These are phyloP conservation scores for Polydrusus cervinus DNA, from an alignment of 2,888 invertebrate species.

Conservation along the genomic window DNA sequence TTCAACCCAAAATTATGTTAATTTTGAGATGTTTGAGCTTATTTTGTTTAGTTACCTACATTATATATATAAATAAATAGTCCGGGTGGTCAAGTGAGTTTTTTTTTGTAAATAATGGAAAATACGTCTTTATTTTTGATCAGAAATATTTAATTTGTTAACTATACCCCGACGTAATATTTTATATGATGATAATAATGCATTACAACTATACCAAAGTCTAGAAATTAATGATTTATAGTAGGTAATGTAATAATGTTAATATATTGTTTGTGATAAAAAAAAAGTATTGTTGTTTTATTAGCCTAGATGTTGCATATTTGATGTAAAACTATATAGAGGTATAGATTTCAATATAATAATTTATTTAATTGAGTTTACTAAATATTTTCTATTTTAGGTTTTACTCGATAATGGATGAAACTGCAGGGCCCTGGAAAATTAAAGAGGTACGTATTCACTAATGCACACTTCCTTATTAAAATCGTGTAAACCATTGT, in stretches of 20 bases:
- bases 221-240: background rate
- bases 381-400: slow-evolving; percentile 16
- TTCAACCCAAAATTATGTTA: no score
- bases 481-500: no score
- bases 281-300: background rate
- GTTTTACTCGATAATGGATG: background rate
- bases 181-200: background rate
- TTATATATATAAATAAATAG: no score
- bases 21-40: no score
- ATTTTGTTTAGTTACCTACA: no score
- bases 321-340: background rate
- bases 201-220: slow-evolving; percentile 9
- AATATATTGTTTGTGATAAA: slow-evolving; percentile 10
- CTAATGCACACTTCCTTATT: background rate
- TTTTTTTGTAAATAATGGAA: no score
- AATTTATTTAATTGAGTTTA: background rate
- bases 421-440: background rate
- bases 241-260: background rate
- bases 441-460: slow-evolving; percentile 7
- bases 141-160: no score
- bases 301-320: slow-evolving; percentile 1
- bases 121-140: no score
- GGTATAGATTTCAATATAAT: background rate
- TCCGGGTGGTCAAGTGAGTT: no score
- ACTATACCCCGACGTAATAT: background rate